Percentiles rank a stretch among this genome's conserved stretches.
Conservation (phyloP, 2,797 vertebrate genomes). For the Chaetodon trifasciatus region DNA sequence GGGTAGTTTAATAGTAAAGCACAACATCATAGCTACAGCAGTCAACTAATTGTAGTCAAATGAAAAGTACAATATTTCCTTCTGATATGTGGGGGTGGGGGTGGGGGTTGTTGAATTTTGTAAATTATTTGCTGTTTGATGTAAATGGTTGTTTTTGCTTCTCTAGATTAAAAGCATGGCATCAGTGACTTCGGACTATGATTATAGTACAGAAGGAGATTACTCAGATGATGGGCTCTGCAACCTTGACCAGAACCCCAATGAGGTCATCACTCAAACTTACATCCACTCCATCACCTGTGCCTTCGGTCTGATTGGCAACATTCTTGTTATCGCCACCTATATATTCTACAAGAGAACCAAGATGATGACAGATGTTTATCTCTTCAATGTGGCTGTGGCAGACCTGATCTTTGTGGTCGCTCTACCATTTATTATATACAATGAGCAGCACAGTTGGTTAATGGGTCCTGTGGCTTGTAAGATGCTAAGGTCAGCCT, state of each 20-base stretch:
- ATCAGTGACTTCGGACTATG: neutral
- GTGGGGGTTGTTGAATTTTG: neutral
- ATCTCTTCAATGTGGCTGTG: slow-evolving; percentile 91
- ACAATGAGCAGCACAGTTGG: slow-evolving; percentile 90
- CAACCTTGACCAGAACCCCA: slow-evolving; percentile 23
- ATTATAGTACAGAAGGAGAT: neutral
- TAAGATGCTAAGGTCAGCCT: slow-evolving; percentile 87
- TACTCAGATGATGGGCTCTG: neutral
- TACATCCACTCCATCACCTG: slow-evolving; percentile 88
- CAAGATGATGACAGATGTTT: slow-evolving; percentile 94
- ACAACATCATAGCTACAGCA: neutral
- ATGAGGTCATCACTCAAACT: slow-evolving; percentile 56
- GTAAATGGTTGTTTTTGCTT: neutral
- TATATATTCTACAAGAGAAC: slow-evolving; percentile 90
- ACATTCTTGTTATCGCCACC: slow-evolving; percentile 90
- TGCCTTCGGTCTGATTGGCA: slow-evolving; percentile 89
- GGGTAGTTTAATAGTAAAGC: too few species aligned
- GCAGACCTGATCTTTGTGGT: slow-evolving; percentile 91
- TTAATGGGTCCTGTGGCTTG: slow-evolving; percentile 84
- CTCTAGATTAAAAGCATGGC: slow-evolving; percentile 62
- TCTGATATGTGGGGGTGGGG: neutral
- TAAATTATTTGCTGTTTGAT: neutral
- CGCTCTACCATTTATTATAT: slow-evolving; percentile 88
- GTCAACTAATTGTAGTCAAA: neutral
- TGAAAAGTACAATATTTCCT: neutral